Percentiles rank a stretch among this genome's conserved stretches.
Conservation (phyloP, 2,888 invertebrate genomes). For the Nephrocerus scutellatus region DNA sequence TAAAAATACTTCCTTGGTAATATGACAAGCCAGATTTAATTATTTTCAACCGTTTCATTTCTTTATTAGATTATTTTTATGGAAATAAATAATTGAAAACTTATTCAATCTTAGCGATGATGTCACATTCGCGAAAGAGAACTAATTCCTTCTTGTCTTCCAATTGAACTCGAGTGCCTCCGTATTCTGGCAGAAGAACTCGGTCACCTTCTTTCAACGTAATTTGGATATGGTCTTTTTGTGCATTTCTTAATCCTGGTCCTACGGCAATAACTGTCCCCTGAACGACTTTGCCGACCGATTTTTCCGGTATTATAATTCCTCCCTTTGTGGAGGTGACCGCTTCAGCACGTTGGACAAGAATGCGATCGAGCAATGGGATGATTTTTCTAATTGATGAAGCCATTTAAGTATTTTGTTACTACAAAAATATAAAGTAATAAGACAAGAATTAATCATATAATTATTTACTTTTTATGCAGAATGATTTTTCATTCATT, state of each 20-base stretch:
- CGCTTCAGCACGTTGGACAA: slow-evolving; percentile 85
- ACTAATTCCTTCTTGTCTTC: slow-evolving; percentile 88
- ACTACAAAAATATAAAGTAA: too few species aligned
- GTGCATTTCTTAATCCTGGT: slow-evolving; percentile 75
- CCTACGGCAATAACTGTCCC: slow-evolving; percentile 93
- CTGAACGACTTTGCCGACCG: slow-evolving; percentile 82
- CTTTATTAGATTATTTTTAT: background rate
- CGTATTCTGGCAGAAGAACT: slow-evolving; percentile 94
- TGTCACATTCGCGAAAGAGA: slow-evolving; percentile 89
- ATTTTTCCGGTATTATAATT: slow-evolving; percentile 93
- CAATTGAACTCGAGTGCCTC: slow-evolving; percentile 89
- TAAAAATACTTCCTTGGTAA: too few species aligned
- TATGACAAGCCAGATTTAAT: too few species aligned
- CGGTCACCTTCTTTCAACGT: slow-evolving; percentile 83
- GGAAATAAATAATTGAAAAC: background rate
- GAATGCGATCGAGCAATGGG: slow-evolving; percentile 89
- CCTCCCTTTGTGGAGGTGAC: slow-evolving; percentile 88
- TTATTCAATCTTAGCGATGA: slow-evolving; percentile 79
- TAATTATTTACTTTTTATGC: too few species aligned
- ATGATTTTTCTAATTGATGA: slow-evolving; percentile 58
- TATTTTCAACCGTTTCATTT: too few species aligned
- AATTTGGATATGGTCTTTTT: slow-evolving; percentile 73
- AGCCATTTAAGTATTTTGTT: background rate
- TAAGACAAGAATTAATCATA: too few species aligned
- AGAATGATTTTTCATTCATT: too few species aligned